Conservation (phyloP, 2,797 vertebrate genomes). For the Centropyge bicolor region DNA sequence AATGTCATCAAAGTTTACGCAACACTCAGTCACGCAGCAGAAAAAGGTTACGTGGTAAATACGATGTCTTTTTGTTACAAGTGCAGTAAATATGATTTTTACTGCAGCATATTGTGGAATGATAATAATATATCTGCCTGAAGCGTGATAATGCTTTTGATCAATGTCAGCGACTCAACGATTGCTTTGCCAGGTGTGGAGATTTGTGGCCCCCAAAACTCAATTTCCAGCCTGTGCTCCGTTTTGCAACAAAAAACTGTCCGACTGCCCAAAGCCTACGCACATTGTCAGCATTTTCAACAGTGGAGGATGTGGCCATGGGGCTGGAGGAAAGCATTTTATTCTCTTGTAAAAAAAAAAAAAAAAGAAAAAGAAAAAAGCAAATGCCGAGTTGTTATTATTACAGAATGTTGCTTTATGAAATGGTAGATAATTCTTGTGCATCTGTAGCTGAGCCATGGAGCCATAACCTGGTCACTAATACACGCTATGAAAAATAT, state of each 20-base stretch:
- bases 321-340: neutral
- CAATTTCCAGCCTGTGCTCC: constrained; percentile 53
- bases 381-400: neutral
- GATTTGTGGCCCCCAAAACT: constrained; percentile 44
- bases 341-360: neutral
- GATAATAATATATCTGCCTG: constrained; percentile 16
- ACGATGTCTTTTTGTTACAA: neutral
- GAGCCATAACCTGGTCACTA: constrained; percentile 6
- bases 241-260: constrained; percentile 47
- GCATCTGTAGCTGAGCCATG: neutral
- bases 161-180: constrained; percentile 38
- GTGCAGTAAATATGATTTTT: neutral
- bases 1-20: constrained; percentile 17
- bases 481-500: neutral
- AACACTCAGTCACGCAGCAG: neutral
- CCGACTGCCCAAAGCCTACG: constrained; percentile 43
- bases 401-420: constrained; percentile 5
- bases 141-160: constrained; percentile 30
- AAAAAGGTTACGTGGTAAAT: neutral
- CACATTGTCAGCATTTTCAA: constrained; percentile 49
- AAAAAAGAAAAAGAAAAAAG: neutral
- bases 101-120: neutral
- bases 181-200: constrained; percentile 64
- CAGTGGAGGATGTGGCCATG: constrained; percentile 37
- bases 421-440: constrained; percentile 3